Conservation (phyloP, 2,113 vertebrate genomes). For the Pimephales promelas region DNA sequence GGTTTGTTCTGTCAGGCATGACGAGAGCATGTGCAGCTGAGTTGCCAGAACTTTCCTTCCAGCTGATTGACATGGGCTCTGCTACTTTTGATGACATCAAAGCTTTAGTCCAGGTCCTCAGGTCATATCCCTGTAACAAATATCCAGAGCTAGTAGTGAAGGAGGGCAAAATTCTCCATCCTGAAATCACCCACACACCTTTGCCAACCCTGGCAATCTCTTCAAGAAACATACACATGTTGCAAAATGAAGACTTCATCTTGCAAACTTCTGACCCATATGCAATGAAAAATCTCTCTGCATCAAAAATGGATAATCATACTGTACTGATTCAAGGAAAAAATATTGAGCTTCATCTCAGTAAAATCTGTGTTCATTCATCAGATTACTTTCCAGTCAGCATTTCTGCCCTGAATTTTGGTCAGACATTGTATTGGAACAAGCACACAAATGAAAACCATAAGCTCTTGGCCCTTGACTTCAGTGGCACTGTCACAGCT, state of each 20-base stretch:
- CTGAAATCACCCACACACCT: slow-evolving; percentile 72
- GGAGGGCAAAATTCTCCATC: slow-evolving; percentile 69
- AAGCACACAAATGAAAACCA: slow-evolving; percentile 75
- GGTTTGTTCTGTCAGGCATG: slow-evolving; percentile 81
- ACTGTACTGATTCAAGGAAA: slow-evolving; percentile 13
- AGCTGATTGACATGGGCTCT: slow-evolving; percentile 79
- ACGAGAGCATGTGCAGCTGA: slow-evolving; percentile 78
- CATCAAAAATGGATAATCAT: slow-evolving; percentile 52
- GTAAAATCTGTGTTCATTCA: slow-evolving; percentile 81
- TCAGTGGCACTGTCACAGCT: slow-evolving; percentile 80
- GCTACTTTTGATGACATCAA: slow-evolving; percentile 71
- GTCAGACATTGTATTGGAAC: slow-evolving; percentile 82
- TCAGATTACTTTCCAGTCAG: slow-evolving; percentile 86
- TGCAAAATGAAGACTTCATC: slow-evolving; percentile 64
- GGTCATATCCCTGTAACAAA: slow-evolving; percentile 66
- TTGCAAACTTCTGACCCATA: slow-evolving; percentile 79
- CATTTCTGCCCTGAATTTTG: slow-evolving; percentile 75
- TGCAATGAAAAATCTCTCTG: slow-evolving; percentile 70
- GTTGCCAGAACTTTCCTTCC: slow-evolving; percentile 78
- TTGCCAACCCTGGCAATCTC: slow-evolving; percentile 51
- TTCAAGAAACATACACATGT: slow-evolving; percentile 22
- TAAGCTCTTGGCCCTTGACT: slow-evolving; percentile 80
- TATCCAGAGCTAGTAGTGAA: slow-evolving; percentile 80
- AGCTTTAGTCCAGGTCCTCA: slow-evolving; percentile 73
- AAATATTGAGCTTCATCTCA: slow-evolving; percentile 75